Evolutionary conservation across 2,113 vertebrate genomes (phyloP), one percentile per base, ranked within the genome.

Genomic region (Acrocephalus arundinaceus): DNA sequence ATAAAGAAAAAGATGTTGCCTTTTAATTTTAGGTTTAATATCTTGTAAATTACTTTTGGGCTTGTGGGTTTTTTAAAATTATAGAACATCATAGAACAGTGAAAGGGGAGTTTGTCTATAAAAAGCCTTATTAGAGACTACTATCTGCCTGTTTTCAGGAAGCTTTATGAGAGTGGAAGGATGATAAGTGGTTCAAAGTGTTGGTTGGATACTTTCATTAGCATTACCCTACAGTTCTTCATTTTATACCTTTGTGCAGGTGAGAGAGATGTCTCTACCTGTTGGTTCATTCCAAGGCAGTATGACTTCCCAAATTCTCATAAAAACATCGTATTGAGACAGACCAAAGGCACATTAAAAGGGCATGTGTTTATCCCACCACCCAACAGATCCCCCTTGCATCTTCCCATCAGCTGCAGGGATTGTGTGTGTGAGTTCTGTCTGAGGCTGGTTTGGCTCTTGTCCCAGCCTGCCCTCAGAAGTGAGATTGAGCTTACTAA

Each of bases 11-110:
- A 48, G 75, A 67, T 88, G 63, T 92, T 93, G 63, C 55, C 51
- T 86, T 91, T 95, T 83, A 75, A 94, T 95, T 90, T 81, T 54
- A 73, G 52, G 21, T 84, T 88, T 93, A 95, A 52, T 96, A 76
- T 45, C 43, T 85, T n/a, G 45, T 87, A 90, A 94, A 71, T 94
- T 66, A 80, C 25, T 70, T 65, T 5, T 10, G 37, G 51, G 33
- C 48, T 63, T 90, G 82, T 68, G 81, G 52, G 21, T 46, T 39
- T 85, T 94, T 63, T 91, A 9, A 22, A 94, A 65, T 41, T 76
- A 66, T 49, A 62, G 54, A 81, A 91, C 31, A 48, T 37, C n/a
- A 35, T 9, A 78, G 54, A 84, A 62, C 6, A 43, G 67, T 54
- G 45, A 70, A 83, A 70, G 23, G 20, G 28, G 59, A 73, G 35